Evolutionary conservation across 2,113 vertebrate species (phyloP), one percentile per base, ranked within the genome.

Genomic region (Pluvianellus socialis): DNA sequence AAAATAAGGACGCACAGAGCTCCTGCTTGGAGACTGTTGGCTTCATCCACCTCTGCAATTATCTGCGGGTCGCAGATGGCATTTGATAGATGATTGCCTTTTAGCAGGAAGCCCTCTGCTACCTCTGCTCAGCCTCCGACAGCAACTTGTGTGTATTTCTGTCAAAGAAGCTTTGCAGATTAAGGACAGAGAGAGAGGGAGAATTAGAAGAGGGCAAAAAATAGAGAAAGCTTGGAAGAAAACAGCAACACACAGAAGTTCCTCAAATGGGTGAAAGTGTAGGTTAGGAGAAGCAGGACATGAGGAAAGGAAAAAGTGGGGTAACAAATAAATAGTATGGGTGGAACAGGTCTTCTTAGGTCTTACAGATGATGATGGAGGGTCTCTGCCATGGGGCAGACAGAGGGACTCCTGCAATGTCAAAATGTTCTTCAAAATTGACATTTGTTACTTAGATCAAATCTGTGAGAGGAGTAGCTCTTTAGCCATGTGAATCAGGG

Each of bases 31-130:
- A 80, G 45, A 8, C 3, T 19, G 13, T 7, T 89, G 84, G 62
- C 58, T 95, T 82, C 67, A 58, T 23, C 81, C 88, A 79, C 85
- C 93, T 87, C 80, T 76, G 90, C 85, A 66, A 44, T 96, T 91
- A 89, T 52, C 93, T 47, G 35, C 0, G 1, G 65, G 82, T 82
- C 9, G 1, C 87, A 94, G 93, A 45, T 55, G 32, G 71, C 6
- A 3, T 75, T 91, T 68, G 66, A 70, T 71, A 79, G 77, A 81
- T 76, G 53, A 58, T 76, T 72, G 38, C 19, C 21, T 17, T 85
- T 50, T 59, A 95, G 76, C 42, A 92, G 58, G 42, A 76, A 91
- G 30, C 62, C 20, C 30, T 76, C 53, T 65, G 61, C 77, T 79
- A 50, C 68, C 19, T 76, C 68, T 74, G 40, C 77, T 55, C 44